Evolutionary conservation across 2,113 vertebrate genomes (phyloP), one percentile per base, ranked within the genome.

Genomic region (Nerophis ophidion): DNA sequence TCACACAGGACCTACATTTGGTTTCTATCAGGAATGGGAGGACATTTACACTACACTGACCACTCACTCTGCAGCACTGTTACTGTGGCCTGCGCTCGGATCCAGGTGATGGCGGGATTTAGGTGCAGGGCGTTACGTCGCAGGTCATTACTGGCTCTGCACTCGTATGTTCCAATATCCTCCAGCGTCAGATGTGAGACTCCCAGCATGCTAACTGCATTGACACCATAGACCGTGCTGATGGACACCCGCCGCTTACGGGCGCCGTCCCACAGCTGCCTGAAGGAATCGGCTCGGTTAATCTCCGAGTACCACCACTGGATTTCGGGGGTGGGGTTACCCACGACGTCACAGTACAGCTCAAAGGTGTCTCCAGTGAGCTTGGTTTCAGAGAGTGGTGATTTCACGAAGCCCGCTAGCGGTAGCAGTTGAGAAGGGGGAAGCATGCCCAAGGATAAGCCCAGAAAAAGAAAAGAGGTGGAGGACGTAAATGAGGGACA

Each of bases 301-400:
- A 93, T 92, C 91, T 97, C 94, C 19, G 94, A 92, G 80, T 96
- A 98, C 95, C 95, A 98, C 95, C 96, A 98, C 91, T 98, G 96
- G 93, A 98, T 95, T 90, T 98, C 96, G 58, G 96, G 96, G 76
- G 94, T 94, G 88, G 96, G 95, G 84, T 82, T 94, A 81, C 94
- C 95, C 85, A 95, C 91, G 84, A 96, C 94, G 61, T 98, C 95
- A 90, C 94, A 97, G 92, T 95, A 97, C 87, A 98, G 92, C 91
- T 97, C 94, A 92, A 96, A 95, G 85, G 92, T 90, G 91, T 98
- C 95, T 63, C 93, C 94, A 62, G 94, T 95, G 89, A 97, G 92
- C 77, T 95, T 98, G 88, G 93, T 97, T 86, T 98, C 95, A 85
- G 95, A 98, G 82, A 97, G 91, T 80, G 96, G 95, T 57, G 95